Percentiles rank a stretch among this genome's conserved stretches.
These are phyloP conservation scores for Parnassius smintheus DNA, from an alignment of 2,888 invertebrate genomes.

Conservation along the genomic window DNA sequence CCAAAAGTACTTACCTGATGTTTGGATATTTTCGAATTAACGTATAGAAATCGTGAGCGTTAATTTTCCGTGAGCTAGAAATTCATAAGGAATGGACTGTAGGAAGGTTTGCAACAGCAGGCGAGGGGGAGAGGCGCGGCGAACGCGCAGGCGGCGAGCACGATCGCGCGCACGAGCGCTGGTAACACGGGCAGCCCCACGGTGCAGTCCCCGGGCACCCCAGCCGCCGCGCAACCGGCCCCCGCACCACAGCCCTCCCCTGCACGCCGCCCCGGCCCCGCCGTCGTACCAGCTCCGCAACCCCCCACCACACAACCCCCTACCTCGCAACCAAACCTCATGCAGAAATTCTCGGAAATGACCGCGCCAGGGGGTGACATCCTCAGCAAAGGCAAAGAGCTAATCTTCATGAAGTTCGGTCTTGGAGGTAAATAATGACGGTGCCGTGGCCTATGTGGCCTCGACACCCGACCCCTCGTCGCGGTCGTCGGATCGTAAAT, in stretches of 20 bases:
- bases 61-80: neutral
- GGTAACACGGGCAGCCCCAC: slow-evolving; percentile 73
- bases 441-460: slow-evolving; percentile 47
- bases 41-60: slow-evolving; percentile 14
- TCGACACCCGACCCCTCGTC: slow-evolving; percentile 35
- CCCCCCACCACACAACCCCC: slow-evolving; percentile 62
- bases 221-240: slow-evolving; percentile 36
- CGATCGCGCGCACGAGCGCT: slow-evolving; percentile 84
- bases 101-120: slow-evolving; percentile 47
- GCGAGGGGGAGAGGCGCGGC: slow-evolving; percentile 80
- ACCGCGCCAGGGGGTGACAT: slow-evolving; percentile 94
- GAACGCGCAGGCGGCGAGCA: slow-evolving; percentile 69
- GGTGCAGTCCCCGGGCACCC: slow-evolving; percentile 56
- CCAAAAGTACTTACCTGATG: no score
- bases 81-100: slow-evolving; percentile 21
- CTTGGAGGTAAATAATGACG: slow-evolving; percentile 87
- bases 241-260: slow-evolving; percentile 50
- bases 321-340: slow-evolving; percentile 85
- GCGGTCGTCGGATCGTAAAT: slow-evolving; percentile 30
- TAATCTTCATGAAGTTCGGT: slow-evolving; percentile 96
- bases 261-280: slow-evolving; percentile 72
- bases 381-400: slow-evolving; percentile 95
- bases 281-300: slow-evolving; percentile 71
- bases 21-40: neutral
- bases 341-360: slow-evolving; percentile 94